Conservation (phyloP, 2,113 vertebrate species). For the Paralichthys olivaceus region DNA sequence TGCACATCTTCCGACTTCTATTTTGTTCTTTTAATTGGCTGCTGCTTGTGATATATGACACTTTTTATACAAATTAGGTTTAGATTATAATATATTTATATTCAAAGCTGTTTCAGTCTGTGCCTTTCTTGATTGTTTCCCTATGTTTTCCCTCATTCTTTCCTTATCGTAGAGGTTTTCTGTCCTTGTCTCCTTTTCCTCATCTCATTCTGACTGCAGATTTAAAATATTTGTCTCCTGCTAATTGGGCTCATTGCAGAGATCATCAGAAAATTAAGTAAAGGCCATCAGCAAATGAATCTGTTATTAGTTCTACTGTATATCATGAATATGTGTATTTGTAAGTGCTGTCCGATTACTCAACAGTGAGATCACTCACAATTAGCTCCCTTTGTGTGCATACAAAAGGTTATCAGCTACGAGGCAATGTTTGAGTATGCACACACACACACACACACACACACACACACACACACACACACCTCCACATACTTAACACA, state of each 20-base stretch:
- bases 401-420: constrained; percentile 60
- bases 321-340: background rate
- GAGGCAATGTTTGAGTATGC: background rate
- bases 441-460: constrained; percentile 7
- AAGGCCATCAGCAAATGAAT: constrained; percentile 23
- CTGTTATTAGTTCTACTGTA: constrained; percentile 15
- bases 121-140: background rate
- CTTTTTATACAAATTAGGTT: no score
- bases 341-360: constrained; percentile 44
- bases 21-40: constrained; percentile 33
- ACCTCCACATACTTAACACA: background rate
- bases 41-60: constrained; percentile 19
- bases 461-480: constrained; percentile 4
- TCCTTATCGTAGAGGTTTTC: background rate
- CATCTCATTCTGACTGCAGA: background rate
- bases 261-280: constrained; percentile 10
- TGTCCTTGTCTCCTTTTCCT: background rate
- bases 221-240: background rate
- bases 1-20: constrained; percentile 12
- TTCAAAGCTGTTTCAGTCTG: background rate
- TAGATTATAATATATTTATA: background rate
- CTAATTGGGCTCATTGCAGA: constrained; percentile 22
- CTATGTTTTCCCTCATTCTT: background rate
- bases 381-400: constrained; percentile 58
- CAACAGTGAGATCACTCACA: constrained; percentile 53